Evolutionary conservation across 2,113 vertebrate species (phyloP).

Genomic region (Entelurus aequoreus): DNA sequence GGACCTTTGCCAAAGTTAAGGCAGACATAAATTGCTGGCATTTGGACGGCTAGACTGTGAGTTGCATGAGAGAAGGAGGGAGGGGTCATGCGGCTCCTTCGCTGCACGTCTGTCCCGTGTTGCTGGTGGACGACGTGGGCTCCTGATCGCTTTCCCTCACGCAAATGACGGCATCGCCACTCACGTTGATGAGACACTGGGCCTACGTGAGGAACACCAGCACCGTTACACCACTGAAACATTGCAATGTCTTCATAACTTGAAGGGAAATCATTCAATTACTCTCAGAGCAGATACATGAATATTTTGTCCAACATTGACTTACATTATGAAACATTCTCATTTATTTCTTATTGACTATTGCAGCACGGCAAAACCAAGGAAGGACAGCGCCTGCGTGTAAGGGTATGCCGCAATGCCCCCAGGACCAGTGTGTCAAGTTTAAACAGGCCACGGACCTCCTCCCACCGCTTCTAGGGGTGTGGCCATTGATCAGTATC

Average conservation of each 20-base stretch:
- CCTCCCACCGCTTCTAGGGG: too few relatives aligned
- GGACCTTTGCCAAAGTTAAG: slow-evolving; percentile 47
- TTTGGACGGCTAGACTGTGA: slow-evolving; percentile 48
- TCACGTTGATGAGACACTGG: slow-evolving; percentile 97
- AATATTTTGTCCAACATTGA: too few relatives aligned
- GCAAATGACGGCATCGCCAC: slow-evolving; percentile 91
- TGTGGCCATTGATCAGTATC: too few relatives aligned
- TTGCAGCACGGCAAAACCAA: too few relatives aligned
- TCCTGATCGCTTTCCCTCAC: slow-evolving; percentile 86
- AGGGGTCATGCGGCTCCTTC: slow-evolving; percentile 78
- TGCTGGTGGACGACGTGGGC: slow-evolving; percentile 41
- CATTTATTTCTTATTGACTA: too few relatives aligned
- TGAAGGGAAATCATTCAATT: too few relatives aligned
- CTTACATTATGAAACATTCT: too few relatives aligned
- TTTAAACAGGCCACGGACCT: too few relatives aligned
- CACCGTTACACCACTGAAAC: not conserved
- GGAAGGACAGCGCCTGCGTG: too few relatives aligned
- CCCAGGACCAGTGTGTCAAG: too few relatives aligned
- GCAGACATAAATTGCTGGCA: slow-evolving; percentile 37
- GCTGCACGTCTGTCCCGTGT: slow-evolving; percentile 59
- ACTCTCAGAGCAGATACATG: too few relatives aligned
- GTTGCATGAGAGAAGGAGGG: not conserved
- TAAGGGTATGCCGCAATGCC: too few relatives aligned
- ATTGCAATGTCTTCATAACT: not conserved
- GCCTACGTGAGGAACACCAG: slow-evolving; percentile 68